Evolutionary conservation across 2,113 vertebrate genomes (phyloP), one percentile per base, ranked within the genome.

Genomic region (Willisornis vidua): DNA sequence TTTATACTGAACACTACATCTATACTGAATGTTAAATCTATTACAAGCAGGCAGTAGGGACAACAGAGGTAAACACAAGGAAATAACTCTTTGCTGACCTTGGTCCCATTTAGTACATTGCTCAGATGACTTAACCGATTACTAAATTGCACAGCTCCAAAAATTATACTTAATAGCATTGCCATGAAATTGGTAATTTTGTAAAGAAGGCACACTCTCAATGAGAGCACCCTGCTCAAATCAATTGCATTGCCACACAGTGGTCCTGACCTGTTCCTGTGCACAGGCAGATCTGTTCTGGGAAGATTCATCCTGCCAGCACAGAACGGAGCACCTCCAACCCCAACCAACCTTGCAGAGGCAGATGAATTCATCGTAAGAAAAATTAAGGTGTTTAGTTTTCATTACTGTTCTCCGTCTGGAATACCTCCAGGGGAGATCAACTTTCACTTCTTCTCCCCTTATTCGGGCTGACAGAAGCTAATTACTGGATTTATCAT

Each of bases 401-500:
- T 85, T 95, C 79, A 63, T 80, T 90, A 88, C 57, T 35, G 51
- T 84, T 92, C 59, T 91, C 77, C 65, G 80, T 62, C 90, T 94
- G 91, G 87, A 95, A 83, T 43, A 77, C n/a, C 68, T 95, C 72
- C 79, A 95, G 61, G 52, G 67, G 45, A 95, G 26, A 90, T 90
- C 76, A 92, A 48, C 68, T 95, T 96, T 92, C 48, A 78, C 76
- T 88, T 81, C 71, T 93, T 85, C 49, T 87, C 52, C 49, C 83
- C 85, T 75, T 92, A 82, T 82, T 96, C 79, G 78, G 58, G 52
- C 61, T 86, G 85, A 86, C 79, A 92, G 81, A 58, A 91, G 76
- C 79, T 88, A 95, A 90, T 92, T 92, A 90, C 80, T 87, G 91
- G 91, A 94, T 95, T 96, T 96, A 93, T 92, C 83, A 48, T 8